phyloP scores from a whole-genome alignment of 2,113 vertebrate genomes.

The Diphyllodes magnificus region DNA sequence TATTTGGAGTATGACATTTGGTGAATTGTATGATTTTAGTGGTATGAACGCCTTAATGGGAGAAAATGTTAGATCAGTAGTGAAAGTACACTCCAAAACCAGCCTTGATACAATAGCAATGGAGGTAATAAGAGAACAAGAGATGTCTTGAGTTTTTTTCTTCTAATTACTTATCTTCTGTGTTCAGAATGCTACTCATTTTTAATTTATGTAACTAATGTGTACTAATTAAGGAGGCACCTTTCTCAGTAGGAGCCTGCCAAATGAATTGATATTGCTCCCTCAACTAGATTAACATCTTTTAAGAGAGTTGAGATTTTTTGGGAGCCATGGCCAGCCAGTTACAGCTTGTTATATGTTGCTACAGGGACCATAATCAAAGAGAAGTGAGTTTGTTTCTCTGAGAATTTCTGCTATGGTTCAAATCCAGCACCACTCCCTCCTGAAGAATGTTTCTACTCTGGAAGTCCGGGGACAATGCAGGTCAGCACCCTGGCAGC shows the following conservation, averaged over 20 bases:
- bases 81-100: neutral
- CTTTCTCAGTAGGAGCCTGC: neutral
- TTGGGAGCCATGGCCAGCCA: neutral
- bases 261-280: neutral
- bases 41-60: neutral
- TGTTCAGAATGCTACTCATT: neutral
- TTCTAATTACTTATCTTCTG: neutral
- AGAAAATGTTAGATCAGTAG: neutral
- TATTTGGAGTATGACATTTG: neutral
- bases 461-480: neutral
- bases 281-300: neutral
- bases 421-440: neutral
- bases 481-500: neutral
- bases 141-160: neutral
- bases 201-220: neutral
- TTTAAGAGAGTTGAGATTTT: neutral
- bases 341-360: neutral
- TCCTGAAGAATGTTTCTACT: neutral
- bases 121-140: neutral
- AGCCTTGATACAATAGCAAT: neutral
- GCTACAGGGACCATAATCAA: neutral
- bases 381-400: neutral
- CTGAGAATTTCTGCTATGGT: neutral
- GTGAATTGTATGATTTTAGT: neutral
- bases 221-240: neutral